Percentiles rank a stretch among this genome's conserved stretches.
Conservation (phyloP, 2,113 vertebrate species). For the Phycodurus eques region DNA sequence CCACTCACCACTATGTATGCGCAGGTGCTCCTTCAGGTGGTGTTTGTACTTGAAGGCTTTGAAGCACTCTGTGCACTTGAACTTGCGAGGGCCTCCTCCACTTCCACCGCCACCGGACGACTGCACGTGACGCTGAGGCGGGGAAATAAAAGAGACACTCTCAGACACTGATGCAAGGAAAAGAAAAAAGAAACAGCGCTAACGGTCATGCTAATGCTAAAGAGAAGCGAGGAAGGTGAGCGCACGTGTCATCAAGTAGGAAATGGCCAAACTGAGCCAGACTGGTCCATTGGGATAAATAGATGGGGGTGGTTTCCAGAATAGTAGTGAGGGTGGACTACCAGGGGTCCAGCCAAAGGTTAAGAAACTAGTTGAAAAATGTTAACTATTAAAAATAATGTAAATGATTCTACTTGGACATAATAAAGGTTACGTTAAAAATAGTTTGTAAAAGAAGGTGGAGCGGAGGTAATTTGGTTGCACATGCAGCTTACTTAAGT, state of each 20-base stretch:
- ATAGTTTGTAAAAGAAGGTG: background rate
- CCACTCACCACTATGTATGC: constrained; percentile 95
- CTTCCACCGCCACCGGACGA: constrained; percentile 52
- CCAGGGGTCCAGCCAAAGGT: background rate
- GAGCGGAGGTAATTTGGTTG: background rate
- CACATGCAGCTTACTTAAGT: background rate
- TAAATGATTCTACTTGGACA: background rate
- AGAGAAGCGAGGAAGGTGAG: background rate
- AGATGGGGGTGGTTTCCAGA: background rate
- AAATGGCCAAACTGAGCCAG: background rate
- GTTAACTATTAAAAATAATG: background rate
- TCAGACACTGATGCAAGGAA: background rate
- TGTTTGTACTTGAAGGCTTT: constrained; percentile 99
- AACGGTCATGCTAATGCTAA: too few relatives aligned
- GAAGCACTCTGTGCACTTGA: constrained; percentile 96
- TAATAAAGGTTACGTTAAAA: background rate
- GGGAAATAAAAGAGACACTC: constrained; percentile 20
- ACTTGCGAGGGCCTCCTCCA: constrained; percentile 87
- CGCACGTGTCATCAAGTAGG: background rate
- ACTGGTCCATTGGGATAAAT: background rate
- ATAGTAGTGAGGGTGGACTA: background rate
- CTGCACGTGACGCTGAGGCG: constrained; percentile 83
- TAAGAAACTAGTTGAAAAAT: background rate
- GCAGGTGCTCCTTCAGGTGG: constrained; percentile 97
- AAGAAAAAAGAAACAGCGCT: background rate